phyloP scores from a whole-genome alignment of 2,113 vertebrate species.

The Hemibagrus wyckioides region DNA sequence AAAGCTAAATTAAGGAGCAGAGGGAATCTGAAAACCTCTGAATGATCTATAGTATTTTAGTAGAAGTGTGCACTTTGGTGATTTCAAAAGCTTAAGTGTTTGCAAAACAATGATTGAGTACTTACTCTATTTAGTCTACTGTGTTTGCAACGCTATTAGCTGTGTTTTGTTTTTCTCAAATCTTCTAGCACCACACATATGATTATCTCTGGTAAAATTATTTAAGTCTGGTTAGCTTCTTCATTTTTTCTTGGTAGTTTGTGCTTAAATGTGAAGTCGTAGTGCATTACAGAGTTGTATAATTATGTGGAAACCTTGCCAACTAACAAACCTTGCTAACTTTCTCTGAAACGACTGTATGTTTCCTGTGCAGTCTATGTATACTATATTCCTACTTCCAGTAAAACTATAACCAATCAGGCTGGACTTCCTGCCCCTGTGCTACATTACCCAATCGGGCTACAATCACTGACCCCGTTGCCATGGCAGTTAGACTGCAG shows the following conservation, averaged over 20 bases:
- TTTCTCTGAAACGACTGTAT: neutral
- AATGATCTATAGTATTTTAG: neutral
- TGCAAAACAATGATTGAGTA: neutral
- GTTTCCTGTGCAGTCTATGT: neutral
- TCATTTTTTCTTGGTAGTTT: neutral
- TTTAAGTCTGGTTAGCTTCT: neutral
- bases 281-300: neutral
- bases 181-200: neutral
- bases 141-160: neutral
- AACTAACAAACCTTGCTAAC: neutral
- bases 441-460: neutral
- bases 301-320: neutral
- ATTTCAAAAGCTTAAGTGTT: constrained; percentile 6
- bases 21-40: neutral
- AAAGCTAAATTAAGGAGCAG: constrained; percentile 8
- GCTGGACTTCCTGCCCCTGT: neutral
- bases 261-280: neutral
- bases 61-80: neutral
- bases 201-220: neutral
- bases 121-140: neutral
- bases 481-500: neutral
- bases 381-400: neutral
- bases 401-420: neutral
- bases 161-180: neutral
- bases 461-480: neutral